Evolutionary conservation across 2,113 vertebrate species (phyloP), one percentile per base, ranked within the genome.

Genomic region (Todiramphus chloris): DNA sequence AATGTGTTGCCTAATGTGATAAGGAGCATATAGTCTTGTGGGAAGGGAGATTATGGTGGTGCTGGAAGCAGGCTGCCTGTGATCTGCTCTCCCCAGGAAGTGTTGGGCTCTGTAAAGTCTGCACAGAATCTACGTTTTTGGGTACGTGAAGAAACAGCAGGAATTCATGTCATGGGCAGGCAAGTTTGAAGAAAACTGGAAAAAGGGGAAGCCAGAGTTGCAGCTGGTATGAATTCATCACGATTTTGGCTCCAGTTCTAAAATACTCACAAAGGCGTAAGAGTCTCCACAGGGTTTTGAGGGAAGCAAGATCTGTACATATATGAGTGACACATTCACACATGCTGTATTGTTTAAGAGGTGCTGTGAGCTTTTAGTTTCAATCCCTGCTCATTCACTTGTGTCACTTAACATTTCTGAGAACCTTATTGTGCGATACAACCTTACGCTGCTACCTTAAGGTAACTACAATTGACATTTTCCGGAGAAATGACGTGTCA

Each of bases 191-290:
- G 62, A 87, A 95, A 91, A 91, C 69, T 95, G 89, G 69, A 82
- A 79, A 87, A 73, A 23, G 44, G 81, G 58, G 58, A 94, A 95
- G 84, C 27, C 74, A 73, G 76, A 79, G 58, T n/a, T 78, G 74
- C 95, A 97, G 95, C 95, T 96, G 95, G 83, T 96, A 94, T 2
- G 28, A 97, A 96, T 97, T 96, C 87, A 95, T 96, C 95, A 96
- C n/a, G 53, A 79, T 76, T 94, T 87, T 96, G 95, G 95, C 93
- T 15, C 39, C 1, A 1, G 69, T 89, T 97, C 93, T 90, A 87
- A 93, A 96, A 95, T 76, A 63, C 53, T 93, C 73, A 93, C 53
- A 97, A 94, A 96, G 83, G 62, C 87, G 16, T 84, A 96, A 96
- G 78, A 95, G 84, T 82, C 81, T 91, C 83, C 83, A 91, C 83